Base-by-base conservation (phyloP, 37 sponge, comb jelly and placozoan species). In the Haliclona indistincta region DNA sequence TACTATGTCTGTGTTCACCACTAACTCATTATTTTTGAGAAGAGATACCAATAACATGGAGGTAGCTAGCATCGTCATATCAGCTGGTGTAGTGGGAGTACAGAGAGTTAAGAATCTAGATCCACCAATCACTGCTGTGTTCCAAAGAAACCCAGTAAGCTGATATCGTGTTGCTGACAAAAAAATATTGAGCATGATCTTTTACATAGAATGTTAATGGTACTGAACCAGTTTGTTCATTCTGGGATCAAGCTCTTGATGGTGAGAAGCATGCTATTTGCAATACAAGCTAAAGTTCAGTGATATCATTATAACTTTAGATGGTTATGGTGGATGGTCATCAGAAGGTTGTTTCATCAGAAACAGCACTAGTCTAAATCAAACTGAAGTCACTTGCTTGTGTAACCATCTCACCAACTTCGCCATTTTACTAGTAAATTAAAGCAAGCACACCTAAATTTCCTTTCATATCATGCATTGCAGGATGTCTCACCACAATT, bases 301-400 rank as follows among this genome's bases (percentile, higher is more conserved):
- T 64, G 3, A 15, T 22, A 7, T 60, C 1, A 11, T 22, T 55
- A n/a, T n/a, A n/a, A n/a, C n/a, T n/a, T n/a, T 40, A 78, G 37
- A 64, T 22, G 56, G 71, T 38, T 71, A 70, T 52, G 84, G 84
- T 38, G 84, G 41, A 5, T 84, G 84, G 84, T 84, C 84, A 2
- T 32, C 38, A 43, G 72, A 77, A 1, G 84, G 84, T 19, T 39
- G 68, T 38, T n/a, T n/a, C n/a, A n/a, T n/a, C n/a, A n/a, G n/a
- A n/a, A n/a, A n/a, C n/a, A 2, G 4, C 15, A 68, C 44, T 43
- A 23, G 11, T 20, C 19, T 13, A 39, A n/a, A 23, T 42, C 38
- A 19, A 6, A 42, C 20, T 38, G 44, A 38, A 39, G 43, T 68
- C 43, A 68, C 29, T 13, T 68, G 68, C 38, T 4, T 3, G 8